A percentile compares a stretch with the other conserved stretches of the same genome.
Evolutionary conservation across 2,113 vertebrate genomes (phyloP).

Genomic region (Crotalus viridis): DNA sequence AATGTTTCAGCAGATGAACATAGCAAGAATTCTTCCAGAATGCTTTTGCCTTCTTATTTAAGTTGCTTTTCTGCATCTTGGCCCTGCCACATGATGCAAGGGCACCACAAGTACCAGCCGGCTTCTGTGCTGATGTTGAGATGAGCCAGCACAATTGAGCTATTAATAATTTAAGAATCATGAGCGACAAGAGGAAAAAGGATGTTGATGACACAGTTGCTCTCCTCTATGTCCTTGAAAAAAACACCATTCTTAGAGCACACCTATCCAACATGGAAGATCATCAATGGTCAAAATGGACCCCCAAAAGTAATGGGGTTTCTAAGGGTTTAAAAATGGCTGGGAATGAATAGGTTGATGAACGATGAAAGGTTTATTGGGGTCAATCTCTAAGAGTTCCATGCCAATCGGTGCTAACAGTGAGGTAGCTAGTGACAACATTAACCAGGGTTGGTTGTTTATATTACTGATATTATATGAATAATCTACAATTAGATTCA

Average conservation of each 20-base stretch:
- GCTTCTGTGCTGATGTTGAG: background rate
- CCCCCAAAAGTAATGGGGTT: background rate
- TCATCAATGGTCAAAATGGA: background rate
- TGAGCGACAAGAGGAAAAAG: background rate
- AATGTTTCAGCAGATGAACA: slow-evolving; percentile 3
- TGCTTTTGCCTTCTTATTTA: background rate
- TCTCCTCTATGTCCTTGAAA: background rate
- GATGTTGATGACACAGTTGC: background rate
- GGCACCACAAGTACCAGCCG: slow-evolving; percentile 10
- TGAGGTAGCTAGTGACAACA: background rate
- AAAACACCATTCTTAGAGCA: background rate
- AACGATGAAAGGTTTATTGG: background rate
- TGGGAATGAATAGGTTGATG: background rate
- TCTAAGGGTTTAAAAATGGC: background rate
- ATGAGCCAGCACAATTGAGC: slow-evolving; percentile 30
- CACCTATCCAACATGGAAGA: background rate
- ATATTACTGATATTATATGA: background rate
- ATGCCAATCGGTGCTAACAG: background rate
- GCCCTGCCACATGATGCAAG: background rate
- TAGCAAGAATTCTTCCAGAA: background rate
- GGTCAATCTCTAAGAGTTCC: background rate
- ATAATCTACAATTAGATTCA: background rate
- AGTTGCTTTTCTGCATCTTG: slow-evolving; percentile 40
- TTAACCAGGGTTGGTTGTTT: background rate
- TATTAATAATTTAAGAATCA: slow-evolving; percentile 21